Percentiles rank a stretch among this genome's conserved stretches.
These are phyloP conservation scores for Muscina levida DNA, from an alignment of 2,888 invertebrate genomes.

Conservation along the genomic window DNA sequence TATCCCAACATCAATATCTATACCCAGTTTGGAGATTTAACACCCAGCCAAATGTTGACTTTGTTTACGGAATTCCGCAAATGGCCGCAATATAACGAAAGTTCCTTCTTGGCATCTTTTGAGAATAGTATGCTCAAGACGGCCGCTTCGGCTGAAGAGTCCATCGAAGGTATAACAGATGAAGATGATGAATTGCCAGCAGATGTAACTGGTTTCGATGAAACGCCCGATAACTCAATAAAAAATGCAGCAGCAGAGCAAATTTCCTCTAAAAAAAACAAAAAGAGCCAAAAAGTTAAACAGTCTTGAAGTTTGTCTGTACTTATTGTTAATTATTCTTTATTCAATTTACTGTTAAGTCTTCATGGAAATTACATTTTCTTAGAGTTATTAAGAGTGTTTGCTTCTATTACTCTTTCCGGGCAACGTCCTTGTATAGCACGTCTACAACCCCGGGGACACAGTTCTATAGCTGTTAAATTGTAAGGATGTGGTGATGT, in stretches of 20 bases:
- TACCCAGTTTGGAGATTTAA: conserved; percentile 86
- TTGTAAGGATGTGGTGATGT: conserved; percentile 67
- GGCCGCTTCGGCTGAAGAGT: conserved; percentile 78
- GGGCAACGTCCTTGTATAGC: conserved; percentile 72
- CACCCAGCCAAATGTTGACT: conserved; percentile 83
- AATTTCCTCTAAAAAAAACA: not conserved
- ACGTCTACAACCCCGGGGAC: conserved; percentile 72
- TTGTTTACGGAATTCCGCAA: conserved; percentile 83
- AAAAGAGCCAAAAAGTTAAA: conserved; percentile 24
- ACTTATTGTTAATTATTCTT: conserved; percentile 4
- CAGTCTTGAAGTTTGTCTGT: conserved; percentile 4
- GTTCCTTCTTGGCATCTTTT: conserved; percentile 84
- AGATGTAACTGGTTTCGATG: conserved; percentile 59
- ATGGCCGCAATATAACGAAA: conserved; percentile 85
- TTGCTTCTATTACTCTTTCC: not conserved
- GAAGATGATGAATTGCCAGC: conserved; percentile 72
- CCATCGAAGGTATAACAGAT: conserved; percentile 70
- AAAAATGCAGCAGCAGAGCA: conserved; percentile 8
- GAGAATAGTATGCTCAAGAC: conserved; percentile 83
- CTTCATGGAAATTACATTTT: conserved; percentile 24
- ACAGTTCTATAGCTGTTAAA: conserved; percentile 70
- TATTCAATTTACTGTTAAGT: conserved; percentile 8
- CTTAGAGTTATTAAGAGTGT: conserved; percentile 27
- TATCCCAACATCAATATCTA: conserved; percentile 85
- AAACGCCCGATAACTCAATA: conserved; percentile 48